Evolutionary conservation across 2,113 vertebrate species (phyloP).

Genomic region (Oncorhynchus kisutch): DNA sequence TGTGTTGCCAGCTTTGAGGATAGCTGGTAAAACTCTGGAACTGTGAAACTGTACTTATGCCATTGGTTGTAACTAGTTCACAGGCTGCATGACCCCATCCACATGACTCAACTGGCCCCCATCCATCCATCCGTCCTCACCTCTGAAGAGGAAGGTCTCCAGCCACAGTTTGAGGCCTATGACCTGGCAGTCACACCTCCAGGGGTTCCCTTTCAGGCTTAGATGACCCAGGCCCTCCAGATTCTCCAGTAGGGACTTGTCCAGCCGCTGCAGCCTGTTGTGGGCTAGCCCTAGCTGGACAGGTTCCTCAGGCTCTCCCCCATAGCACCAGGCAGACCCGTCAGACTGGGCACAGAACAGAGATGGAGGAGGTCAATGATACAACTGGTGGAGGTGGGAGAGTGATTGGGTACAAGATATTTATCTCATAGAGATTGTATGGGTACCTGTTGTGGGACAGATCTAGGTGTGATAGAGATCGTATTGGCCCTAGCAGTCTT

Average conservation of each 20-base stretch:
- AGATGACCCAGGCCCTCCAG: slow-evolving; percentile 82
- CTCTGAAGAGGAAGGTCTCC: slow-evolving; percentile 92
- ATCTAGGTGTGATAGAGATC: slow-evolving; percentile 84
- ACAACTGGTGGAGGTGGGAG: neutral
- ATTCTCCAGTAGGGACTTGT: slow-evolving; percentile 83
- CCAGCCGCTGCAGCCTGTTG: slow-evolving; percentile 85
- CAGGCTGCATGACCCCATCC: neutral
- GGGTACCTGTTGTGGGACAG: slow-evolving; percentile 85
- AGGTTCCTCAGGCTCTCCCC: slow-evolving; percentile 84
- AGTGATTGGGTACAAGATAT: neutral
- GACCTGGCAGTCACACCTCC: slow-evolving; percentile 91
- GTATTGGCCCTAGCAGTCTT: slow-evolving; percentile 80
- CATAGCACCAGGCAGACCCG: slow-evolving; percentile 79
- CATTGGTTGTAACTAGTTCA: no score
- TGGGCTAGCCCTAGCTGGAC: slow-evolving; percentile 82
- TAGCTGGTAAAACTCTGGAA: no score
- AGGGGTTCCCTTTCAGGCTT: slow-evolving; percentile 85
- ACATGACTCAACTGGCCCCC: neutral
- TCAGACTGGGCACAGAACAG: slow-evolving; percentile 60
- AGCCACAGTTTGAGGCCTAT: slow-evolving; percentile 94
- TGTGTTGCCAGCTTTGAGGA: no score
- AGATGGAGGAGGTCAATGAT: neutral
- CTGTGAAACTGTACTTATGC: no score
- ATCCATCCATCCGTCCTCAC: slow-evolving; percentile 61
- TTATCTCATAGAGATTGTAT: no score